Base-by-base conservation (phyloP, 2,113 vertebrate genomes). In the Nothobranchius kuhntae region DNA sequence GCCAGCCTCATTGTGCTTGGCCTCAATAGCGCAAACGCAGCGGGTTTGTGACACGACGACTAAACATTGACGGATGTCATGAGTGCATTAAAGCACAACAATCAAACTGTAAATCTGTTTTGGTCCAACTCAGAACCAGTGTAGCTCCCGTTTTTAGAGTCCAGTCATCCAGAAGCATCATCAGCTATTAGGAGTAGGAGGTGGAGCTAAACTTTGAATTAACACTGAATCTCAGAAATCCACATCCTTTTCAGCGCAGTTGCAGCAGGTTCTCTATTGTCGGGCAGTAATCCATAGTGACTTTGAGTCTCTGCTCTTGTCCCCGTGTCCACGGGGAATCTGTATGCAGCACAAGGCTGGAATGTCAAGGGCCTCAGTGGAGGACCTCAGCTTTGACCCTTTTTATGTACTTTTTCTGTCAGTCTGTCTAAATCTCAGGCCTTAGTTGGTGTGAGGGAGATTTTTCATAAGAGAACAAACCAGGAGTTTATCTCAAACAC, bases 181-280 rank as follows among this genome's bases (percentile, higher is more conserved):
- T 69, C 67, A 42, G 35, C 57, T 10, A 53, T 8, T 42, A 24
- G 6, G n/a, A 48, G 65, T 55, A 36, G 63, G 54, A 51, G 58
- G 62, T 40, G 53, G 26, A 35, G 57, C 21, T 53, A 53, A 72
- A 48, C 36, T 73, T 54, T 47, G 24, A 68, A 66, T 61, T 71
- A 80, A 80, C 45, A 14, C 24, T 17, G 68, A 61, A 50, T 64
- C 53, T 66, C 36, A 51, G 62, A 52, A 57, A 53, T 65, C 38
- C 13, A 21, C 11, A n/a, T 13, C 15, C n/a, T 14, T 65, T 77
- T 71, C 52, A 78, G 45, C 76, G 62, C 73, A 68, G 77, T 77
- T 76, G 68, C 78, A 68, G 86, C 73, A 83, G 58, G 71, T 65
- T 81, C 78, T 77, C 75, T 65, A 80, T 89, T 83, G 84, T 87